Conservation (phyloP, 2,888 invertebrate genomes). For the Boloria selene region DNA sequence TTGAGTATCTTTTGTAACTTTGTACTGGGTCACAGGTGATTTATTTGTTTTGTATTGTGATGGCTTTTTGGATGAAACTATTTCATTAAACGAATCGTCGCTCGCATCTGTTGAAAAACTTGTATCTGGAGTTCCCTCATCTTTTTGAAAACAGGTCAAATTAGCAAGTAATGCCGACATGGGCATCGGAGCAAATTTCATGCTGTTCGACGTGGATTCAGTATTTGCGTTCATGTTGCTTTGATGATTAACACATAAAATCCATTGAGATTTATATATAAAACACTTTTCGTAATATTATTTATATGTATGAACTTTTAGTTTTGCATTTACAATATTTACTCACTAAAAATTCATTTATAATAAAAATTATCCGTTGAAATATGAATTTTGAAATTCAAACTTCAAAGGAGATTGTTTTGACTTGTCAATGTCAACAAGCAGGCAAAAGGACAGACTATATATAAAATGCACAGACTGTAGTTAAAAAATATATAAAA, state of each 20-base stretch:
- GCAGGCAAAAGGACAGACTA: no score
- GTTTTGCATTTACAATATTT: not conserved
- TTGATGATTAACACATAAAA: slow-evolving; percentile 14
- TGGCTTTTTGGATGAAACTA: slow-evolving; percentile 50
- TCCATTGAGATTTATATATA: slow-evolving; percentile 15
- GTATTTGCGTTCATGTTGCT: slow-evolving; percentile 62
- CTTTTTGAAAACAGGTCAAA: slow-evolving; percentile 61
- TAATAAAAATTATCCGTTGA: slow-evolving; percentile 6
- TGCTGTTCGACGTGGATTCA: slow-evolving; percentile 69
- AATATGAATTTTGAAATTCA: not conserved
- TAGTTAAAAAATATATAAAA: no score
- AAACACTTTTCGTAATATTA: not conserved
- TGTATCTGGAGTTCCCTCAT: slow-evolving; percentile 56
- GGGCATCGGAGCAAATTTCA: slow-evolving; percentile 74
- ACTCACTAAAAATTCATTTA: not conserved
- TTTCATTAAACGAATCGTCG: slow-evolving; percentile 60
- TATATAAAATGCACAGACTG: no score
- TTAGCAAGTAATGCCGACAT: slow-evolving; percentile 72
- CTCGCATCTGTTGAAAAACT: slow-evolving; percentile 68
- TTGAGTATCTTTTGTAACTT: slow-evolving; percentile 52
- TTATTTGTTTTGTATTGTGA: slow-evolving; percentile 49
- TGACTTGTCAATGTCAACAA: no score
- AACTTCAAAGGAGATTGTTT: no score
- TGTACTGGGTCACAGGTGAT: slow-evolving; percentile 56
- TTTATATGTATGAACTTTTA: not conserved